Conservation (phyloP, 2,888 invertebrate species). For the Plutella xylostella region DNA sequence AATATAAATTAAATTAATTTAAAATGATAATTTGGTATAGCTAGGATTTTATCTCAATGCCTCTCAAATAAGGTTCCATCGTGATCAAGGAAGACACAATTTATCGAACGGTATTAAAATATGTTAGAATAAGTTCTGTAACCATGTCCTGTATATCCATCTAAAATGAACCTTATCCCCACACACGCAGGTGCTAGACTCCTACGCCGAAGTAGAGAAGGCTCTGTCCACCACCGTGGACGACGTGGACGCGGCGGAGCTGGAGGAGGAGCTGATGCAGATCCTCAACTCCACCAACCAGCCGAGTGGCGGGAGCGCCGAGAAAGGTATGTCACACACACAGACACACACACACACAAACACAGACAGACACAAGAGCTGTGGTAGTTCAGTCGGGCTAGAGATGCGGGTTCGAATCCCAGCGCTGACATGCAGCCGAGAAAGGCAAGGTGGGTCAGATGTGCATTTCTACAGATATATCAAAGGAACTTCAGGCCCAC, state of each 20-base stretch:
- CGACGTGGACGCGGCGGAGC: constrained; percentile 68
- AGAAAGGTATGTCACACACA: too few relatives aligned
- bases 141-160: too few relatives aligned
- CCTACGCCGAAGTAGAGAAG: constrained; percentile 46
- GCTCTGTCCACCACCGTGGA: constrained; percentile 52
- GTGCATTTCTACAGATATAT: neutral
- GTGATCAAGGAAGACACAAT: too few relatives aligned
- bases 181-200: constrained; percentile 59
- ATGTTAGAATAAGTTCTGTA: too few relatives aligned
- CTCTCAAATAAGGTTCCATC: too few relatives aligned
- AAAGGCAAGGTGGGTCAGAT: neutral
- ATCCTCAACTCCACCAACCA: constrained; percentile 47
- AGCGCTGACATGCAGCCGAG: neutral
- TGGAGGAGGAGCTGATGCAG: constrained; percentile 76
- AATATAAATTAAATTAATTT: too few relatives aligned
- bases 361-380: neutral
- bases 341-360: too few relatives aligned
- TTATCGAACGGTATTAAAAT: too few relatives aligned
- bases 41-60: neutral
- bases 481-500: too few relatives aligned
- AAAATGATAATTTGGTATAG: too few relatives aligned
- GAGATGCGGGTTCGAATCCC: neutral
- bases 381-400: neutral
- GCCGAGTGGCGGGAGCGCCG: constrained; percentile 24
- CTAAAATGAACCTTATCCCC: too few relatives aligned